Conservation (phyloP, 2,888 invertebrate genomes). For the Parapristionchus giblindavisi region DNA sequence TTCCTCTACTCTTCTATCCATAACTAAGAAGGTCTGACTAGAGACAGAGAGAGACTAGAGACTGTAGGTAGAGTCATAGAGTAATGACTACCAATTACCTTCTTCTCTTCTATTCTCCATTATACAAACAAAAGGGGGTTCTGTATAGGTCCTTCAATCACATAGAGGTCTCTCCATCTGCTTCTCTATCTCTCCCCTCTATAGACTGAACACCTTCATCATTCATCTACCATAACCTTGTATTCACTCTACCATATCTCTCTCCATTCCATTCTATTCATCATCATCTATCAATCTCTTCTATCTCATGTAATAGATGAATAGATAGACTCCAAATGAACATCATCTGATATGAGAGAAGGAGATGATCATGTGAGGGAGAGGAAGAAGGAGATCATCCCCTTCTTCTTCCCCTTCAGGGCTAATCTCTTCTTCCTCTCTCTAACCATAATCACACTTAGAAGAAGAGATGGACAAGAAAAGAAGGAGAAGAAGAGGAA, state of each 20-base stretch:
- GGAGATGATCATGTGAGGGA: conserved; percentile 16
- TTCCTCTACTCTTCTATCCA: too few relatives aligned
- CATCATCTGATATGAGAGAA: background rate
- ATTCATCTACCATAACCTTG: too few relatives aligned
- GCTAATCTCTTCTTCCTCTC: background rate
- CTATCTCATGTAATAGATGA: conserved; percentile 1
- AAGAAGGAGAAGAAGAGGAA: too few relatives aligned
- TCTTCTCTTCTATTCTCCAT: background rate
- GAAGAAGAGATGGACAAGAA: too few relatives aligned
- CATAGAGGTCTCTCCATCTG: conserved; percentile 2
- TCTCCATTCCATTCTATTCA: conserved; percentile 8
- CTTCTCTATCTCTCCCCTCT: conserved; percentile 15
- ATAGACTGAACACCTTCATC: background rate
- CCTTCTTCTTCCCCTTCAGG: conserved; percentile 22
- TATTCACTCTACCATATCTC: background rate
- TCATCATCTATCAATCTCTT: background rate
- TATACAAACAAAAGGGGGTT: conserved; percentile 29
- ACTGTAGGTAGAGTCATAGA: background rate
- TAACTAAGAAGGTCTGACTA: conserved; percentile 20
- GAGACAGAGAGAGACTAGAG: background rate
- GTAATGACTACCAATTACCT: background rate
- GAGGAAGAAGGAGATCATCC: conserved; percentile 11
- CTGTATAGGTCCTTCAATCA: conserved; percentile 4
- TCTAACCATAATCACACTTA: too few relatives aligned
- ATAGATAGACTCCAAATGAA: conserved; percentile 1